These are phyloP conservation scores for Myxocyprinus asiaticus DNA, from an alignment of 2,113 vertebrate species.

Conservation along the genomic window DNA sequence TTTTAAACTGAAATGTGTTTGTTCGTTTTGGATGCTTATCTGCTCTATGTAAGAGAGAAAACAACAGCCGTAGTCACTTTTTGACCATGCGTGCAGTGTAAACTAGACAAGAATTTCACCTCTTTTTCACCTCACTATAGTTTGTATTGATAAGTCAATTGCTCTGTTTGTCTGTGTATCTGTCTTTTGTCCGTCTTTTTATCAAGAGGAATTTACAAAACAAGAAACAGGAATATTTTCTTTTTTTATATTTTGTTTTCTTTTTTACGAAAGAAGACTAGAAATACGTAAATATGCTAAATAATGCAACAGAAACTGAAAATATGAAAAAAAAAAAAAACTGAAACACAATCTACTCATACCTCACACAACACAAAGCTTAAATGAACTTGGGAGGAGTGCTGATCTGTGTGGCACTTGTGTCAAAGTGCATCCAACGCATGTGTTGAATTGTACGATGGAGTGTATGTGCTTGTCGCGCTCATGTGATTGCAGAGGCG, in stretches of 20 bases:
- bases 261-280: conserved; percentile 68
- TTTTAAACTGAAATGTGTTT: conserved; percentile 54
- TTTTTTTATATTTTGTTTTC: conserved; percentile 54
- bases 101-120: conserved; percentile 72
- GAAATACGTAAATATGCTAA: conserved; percentile 60
- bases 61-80: conserved; percentile 76
- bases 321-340: conserved; percentile 54
- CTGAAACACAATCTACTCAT: conserved; percentile 77
- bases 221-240: conserved; percentile 70
- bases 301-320: conserved; percentile 71
- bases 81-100: conserved; percentile 81
- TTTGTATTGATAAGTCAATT: conserved; percentile 73
- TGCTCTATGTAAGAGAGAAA: conserved; percentile 74
- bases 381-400: conserved; percentile 72
- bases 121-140: conserved; percentile 74
- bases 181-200: conserved; percentile 74
- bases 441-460: conserved; percentile 60
- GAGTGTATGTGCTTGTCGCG: conserved; percentile 66
- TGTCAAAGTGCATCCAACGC: conserved; percentile 61
- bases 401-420: conserved; percentile 68
- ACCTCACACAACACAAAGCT: conserved; percentile 80
- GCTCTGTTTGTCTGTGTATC: conserved; percentile 72
- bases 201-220: conserved; percentile 74
- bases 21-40: conserved; percentile 71
- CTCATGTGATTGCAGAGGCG: conserved; percentile 64